Evolutionary conservation across 2,797 vertebrate species (phyloP).

Genomic region (Pipistrellus kuhlii): DNA sequence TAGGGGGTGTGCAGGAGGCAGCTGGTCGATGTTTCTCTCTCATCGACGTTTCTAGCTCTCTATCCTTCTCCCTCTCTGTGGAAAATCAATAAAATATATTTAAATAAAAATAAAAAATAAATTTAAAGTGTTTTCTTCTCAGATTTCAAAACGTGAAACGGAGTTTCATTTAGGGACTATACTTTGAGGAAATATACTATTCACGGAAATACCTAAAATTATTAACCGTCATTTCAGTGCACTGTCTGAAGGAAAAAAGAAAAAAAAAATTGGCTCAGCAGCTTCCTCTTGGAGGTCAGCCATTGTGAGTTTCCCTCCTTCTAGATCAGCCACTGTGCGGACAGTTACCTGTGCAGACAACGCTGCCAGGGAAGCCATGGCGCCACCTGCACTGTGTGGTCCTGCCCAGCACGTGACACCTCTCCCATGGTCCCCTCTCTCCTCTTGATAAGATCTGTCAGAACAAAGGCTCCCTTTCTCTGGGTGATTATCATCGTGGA

Average conservation of each 20-base stretch:
- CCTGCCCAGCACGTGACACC: too few relatives aligned
- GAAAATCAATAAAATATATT: too few relatives aligned
- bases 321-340: neutral
- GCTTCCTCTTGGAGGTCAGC: slow-evolving; percentile 51
- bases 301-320: neutral
- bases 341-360: neutral
- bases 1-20: too few relatives aligned
- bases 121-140: slow-evolving; percentile 32
- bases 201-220: slow-evolving; percentile 43
- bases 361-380: neutral
- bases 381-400: neutral
- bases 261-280: slow-evolving; percentile 60
- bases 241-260: slow-evolving; percentile 31
- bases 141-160: slow-evolving; percentile 32
- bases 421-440: neutral
- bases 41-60: too few relatives aligned
- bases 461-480: slow-evolving; percentile 16
- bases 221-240: slow-evolving; percentile 54
- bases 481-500: slow-evolving; percentile 60
- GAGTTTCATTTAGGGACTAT: slow-evolving; percentile 46
- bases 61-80: too few relatives aligned
- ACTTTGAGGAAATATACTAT: slow-evolving; percentile 23
- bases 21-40: too few relatives aligned
- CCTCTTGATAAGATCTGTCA: slow-evolving; percentile 1
- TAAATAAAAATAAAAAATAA: too few relatives aligned